These are phyloP conservation scores for Beris chalybata DNA, from an alignment of 2,888 invertebrate species.

Conservation along the genomic window DNA sequence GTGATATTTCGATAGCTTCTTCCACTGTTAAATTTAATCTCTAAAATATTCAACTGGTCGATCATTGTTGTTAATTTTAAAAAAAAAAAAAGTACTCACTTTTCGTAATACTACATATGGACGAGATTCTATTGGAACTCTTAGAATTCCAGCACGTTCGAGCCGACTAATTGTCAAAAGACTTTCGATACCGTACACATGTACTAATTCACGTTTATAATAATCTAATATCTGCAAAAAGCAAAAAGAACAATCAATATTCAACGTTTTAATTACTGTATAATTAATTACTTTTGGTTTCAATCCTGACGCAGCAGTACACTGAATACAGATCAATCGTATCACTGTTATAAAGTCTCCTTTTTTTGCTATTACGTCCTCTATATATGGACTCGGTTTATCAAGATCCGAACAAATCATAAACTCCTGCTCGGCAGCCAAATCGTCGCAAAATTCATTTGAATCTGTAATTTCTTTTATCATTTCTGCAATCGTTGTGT, in stretches of 20 bases:
- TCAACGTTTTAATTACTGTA: not conserved
- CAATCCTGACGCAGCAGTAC: slow-evolving; percentile 87
- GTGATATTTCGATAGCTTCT: slow-evolving; percentile 80
- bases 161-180: slow-evolving; percentile 81
- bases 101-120: slow-evolving; percentile 78
- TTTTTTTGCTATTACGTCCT: slow-evolving; percentile 86
- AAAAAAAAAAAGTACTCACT: slow-evolving; percentile 51
- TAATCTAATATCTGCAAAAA: slow-evolving; percentile 57
- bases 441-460: slow-evolving; percentile 74
- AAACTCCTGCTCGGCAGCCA: slow-evolving; percentile 89
- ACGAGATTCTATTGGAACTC: slow-evolving; percentile 70
- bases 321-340: slow-evolving; percentile 90
- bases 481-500: slow-evolving; percentile 91
- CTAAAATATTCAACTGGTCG: slow-evolving; percentile 51
- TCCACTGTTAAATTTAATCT: slow-evolving; percentile 84
- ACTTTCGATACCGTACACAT: slow-evolving; percentile 86
- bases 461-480: slow-evolving; percentile 81
- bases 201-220: slow-evolving; percentile 73
- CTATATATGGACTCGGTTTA: slow-evolving; percentile 83
- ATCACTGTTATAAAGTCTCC: slow-evolving; percentile 81
- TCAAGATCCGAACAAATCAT: slow-evolving; percentile 90
- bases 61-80: not conserved
- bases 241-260: slow-evolving; percentile 13
- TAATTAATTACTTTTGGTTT: slow-evolving; percentile 72
- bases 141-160: slow-evolving; percentile 82